Base-by-base conservation (phyloP, 2,888 invertebrate genomes). In the Spilosoma lubricipeda region DNA sequence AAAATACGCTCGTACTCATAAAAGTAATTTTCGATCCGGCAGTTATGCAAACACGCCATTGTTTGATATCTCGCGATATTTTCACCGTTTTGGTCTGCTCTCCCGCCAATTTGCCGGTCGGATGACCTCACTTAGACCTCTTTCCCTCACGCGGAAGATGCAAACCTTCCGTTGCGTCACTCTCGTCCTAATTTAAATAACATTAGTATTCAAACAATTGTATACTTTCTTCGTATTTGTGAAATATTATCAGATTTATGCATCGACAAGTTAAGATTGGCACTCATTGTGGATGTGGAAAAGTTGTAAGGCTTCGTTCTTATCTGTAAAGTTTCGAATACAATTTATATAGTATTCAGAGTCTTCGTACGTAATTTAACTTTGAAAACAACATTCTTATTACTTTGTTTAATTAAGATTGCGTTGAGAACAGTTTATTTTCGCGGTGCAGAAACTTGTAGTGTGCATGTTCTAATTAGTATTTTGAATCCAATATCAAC, bases 41-140 rank as follows among this genome's bases (percentile, higher is more conserved):
- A 83, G 80, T 83, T 86, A 85, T 83, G 83, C 82, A 82, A 83
- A 85, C 77, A 76, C 67, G 68, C 79, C 75, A 85, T 85, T 85
- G 85, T 85, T 85, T 82, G 80, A 80, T 82, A 80, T 85, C 84
- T 81, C 76, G 77, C 77, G 77, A 85, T 85, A 85, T 85, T 86
- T 87, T 89, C 82, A 84, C 82, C 89, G 89, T 89, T 90, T 90
- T 87, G 86, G 86, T 87, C 72, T 86, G 86, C 86, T 89, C 87
- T 84, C 82, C 81, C 84, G 86, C 85, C 89, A 90, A 92, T 92
- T 92, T 91, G 87, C 89, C 89, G 86, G 84, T 85, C 81, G 87
- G 90, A 77, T 89, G 88, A 75, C 71, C 69, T 65, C 77, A 72
- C 76, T 72, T 75, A 78, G 79, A 76, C 72, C 75, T 79, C 82